Evolutionary conservation across 2,113 vertebrate species (phyloP), one percentile per base, ranked within the genome.

Genomic region (Ailuropoda melanoleuca): DNA sequence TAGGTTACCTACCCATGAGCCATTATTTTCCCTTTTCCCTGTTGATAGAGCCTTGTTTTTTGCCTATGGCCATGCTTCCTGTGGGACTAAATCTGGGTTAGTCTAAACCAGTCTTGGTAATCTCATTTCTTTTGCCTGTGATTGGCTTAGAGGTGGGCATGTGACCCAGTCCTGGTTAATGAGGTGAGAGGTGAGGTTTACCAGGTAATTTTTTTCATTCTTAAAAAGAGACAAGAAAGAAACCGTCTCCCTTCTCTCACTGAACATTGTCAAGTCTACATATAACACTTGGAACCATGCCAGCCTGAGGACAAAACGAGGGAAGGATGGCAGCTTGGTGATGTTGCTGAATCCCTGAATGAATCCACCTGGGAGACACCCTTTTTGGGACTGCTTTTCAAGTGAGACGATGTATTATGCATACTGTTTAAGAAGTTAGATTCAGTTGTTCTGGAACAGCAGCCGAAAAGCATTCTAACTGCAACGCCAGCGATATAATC

Each of bases 401-500:
- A 29, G 8, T 94, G 70, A 90, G 90, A 85, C 84, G 48, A 92
- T 48, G 70, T 66, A 60, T 77, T 88, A 64, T 50, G 70, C 75
- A 77, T 31, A 31, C 29, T 80, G 64, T 82, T 97, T 58, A 55
- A 78, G 37, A 86, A 82, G 64, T 89, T 53, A 88, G 75, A 56
- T 75, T 84, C 83, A 39, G 50, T 80, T 56, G 29, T 77, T 97
- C 83, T 55, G 13, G 55, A 90, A 68, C 68, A 46, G 21, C 37
- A 91, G 9, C 46, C 86, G 82, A 75, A 90, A 74, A 97, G n/a
- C 64, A 96, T 74, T 62, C n/a, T 90, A 96, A 87, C 43, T 78
- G 60, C 70, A 97, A 55, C 9, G 66, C 11, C 53, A 87, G 74
- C 6, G 21, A 83, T 62, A 74, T 46, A 84, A 74, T 96, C 93